These are phyloP conservation scores for Papilio protenor DNA, from an alignment of 2,888 invertebrate species.

Conservation along the genomic window DNA sequence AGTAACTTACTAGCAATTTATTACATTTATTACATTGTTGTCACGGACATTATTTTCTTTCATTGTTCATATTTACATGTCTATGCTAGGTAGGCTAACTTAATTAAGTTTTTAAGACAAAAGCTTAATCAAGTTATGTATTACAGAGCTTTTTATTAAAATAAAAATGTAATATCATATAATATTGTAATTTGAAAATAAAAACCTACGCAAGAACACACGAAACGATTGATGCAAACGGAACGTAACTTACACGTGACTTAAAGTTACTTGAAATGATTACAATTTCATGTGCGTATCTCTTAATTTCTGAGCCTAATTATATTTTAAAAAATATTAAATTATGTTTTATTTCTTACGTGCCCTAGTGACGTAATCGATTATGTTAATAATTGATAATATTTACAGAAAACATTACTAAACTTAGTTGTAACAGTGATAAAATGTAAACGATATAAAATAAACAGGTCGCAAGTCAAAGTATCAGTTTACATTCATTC, in stretches of 20 bases:
- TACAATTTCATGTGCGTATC: background rate
- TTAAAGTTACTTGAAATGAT: conserved; percentile 3
- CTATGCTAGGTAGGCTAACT: too few species aligned
- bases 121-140: too few species aligned
- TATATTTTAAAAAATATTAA: background rate
- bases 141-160: too few species aligned
- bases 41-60: too few species aligned
- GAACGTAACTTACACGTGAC: too few species aligned
- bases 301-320: conserved; percentile 2
- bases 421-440: conserved; percentile 30
- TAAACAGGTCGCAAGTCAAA: conserved; percentile 12
- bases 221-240: background rate
- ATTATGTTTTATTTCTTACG: conserved; percentile 26
- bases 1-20: too few species aligned
- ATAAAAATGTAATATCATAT: too few species aligned
- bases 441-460: conserved; percentile 40
- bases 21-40: too few species aligned
- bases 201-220: background rate
- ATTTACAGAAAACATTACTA: conserved; percentile 35
- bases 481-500: conserved; percentile 33
- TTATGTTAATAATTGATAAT: conserved; percentile 35
- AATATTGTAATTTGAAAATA: background rate
- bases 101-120: too few species aligned
- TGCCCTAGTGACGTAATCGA: conserved; percentile 22
- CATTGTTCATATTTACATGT: too few species aligned